Base-by-base conservation (phyloP, 2,888 invertebrate species). In the Leucophora obtusa region DNA sequence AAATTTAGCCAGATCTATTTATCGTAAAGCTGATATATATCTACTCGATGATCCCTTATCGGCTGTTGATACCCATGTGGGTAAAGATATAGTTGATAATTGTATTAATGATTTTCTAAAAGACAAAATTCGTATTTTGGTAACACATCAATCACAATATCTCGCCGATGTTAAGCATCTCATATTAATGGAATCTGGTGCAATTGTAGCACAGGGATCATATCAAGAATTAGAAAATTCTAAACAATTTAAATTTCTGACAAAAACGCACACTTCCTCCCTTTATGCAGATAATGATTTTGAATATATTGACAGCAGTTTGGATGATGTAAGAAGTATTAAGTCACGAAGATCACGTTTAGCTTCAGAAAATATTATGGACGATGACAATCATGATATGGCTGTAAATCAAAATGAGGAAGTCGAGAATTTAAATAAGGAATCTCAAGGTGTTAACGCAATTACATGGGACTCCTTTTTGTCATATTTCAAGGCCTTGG, bases 21-120 rank as follows among this genome's bases (percentile, higher is more conserved):
- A 95, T 85, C 92, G 93, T 33, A 92, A 94, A 81, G 93, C 94
- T 0, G 95, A 95, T 85, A 93, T 95, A 79, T 95, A 95, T 85
- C 87, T 96, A 8, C 89, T 96, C 62, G 95, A 96, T 86, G 95
- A 96, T 90, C 95, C 95, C 0, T 89, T 96, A 15, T 92, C 94
- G 66, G 95, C 95, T 0, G 95, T 96, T 0, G 96, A 96, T 87
- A 92, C 94, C 0, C 93, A 94, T 82, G 95, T 96, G 0, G 94
- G 95, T 1, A 93, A 93, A 84, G 93, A 94, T 86, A 91, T 96
- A 79, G 95, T 95, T 87, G 93, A 95, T 79, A 92, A 94, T 86
- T 95, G 95, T 83, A 92, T 95, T 43, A 90, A 91, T 14, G 91
- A 91, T 4, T 91, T 91, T 82, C 88, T 94, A 28, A 89, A 88